Conservation (phyloP, 2,888 invertebrate species). For the Himalopsyche tibetana region DNA sequence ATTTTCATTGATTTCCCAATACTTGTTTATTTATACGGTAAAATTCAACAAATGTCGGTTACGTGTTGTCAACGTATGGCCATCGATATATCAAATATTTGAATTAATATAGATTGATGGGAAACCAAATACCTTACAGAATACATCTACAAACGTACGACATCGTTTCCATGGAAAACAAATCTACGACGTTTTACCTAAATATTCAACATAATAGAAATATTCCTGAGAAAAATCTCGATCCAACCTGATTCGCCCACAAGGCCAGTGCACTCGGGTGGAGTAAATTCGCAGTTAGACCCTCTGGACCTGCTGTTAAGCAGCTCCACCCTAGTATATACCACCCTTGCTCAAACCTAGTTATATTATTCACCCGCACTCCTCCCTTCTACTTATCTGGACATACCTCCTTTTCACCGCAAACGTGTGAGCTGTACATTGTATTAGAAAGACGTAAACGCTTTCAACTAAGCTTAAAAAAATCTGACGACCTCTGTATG, state of each 20-base stretch:
- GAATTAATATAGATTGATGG: no score
- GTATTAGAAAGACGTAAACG: constrained; percentile 39
- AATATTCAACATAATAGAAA: background rate
- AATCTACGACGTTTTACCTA: no score
- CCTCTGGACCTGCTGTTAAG: constrained; percentile 34
- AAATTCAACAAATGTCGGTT: no score
- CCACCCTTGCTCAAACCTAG: constrained; percentile 41
- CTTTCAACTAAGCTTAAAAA: constrained; percentile 29
- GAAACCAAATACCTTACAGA: no score
- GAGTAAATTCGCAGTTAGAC: constrained; percentile 57
- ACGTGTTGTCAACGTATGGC: no score
- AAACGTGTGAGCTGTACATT: constrained; percentile 33
- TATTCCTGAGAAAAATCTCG: background rate
- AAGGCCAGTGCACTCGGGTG: constrained; percentile 54
- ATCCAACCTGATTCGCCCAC: constrained; percentile 41
- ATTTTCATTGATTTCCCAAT: no score
- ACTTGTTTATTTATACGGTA: no score
- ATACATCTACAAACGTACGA: no score
- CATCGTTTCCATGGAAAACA: no score
- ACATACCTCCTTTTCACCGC: constrained; percentile 44
- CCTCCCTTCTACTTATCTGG: constrained; percentile 21
- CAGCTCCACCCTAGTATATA: constrained; percentile 31
- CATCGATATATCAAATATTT: no score
- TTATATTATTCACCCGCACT: constrained; percentile 8
- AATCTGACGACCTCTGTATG: constrained; percentile 36